Evolutionary conservation across 1,140 invertebrate genomes (phyloP), one percentile per base, ranked within the genome.

Genomic region (Pachypsylla venusta): DNA sequence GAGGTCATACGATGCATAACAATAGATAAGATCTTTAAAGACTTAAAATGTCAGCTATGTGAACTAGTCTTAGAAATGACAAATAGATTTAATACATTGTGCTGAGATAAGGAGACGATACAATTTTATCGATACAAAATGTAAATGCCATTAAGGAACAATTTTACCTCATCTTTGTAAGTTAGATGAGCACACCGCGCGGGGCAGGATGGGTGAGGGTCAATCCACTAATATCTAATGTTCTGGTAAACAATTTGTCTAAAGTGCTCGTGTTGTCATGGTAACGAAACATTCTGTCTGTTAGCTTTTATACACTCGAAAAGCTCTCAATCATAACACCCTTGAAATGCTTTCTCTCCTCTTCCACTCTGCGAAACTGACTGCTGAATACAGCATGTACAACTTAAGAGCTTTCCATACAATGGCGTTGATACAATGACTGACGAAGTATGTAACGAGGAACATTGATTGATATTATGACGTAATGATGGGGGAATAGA

Each of bases 191-290:
- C 22, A 4, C 16, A 48, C n/a, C 7, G 42, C n/a, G 16, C 4
- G 42, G 42, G 42, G 42, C 42, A 48, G 42, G 42, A 22, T n/a
- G 16, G n/a, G 22, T 48, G n/a, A 48, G 22, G 16, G 42, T 48
- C 16, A 5, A 4, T 48, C 42, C 42, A 48, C 42, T 48, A 48
- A 48, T 48, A 22, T 48, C 42, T 48, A 48, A 48, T 48, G 42
- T 48, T 48, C 42, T n/a, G 42, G 42, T 48, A 48, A 48, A 48
- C 42, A 48, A 48, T 48, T 48, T 48, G 42, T 48, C 42, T n/a
- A 48, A 48, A 19, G 22, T 19, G n/a, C n/a, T n/a, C 16, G 42
- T 22, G 42, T 48, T 19, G 4, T 22, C 42, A 48, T 48, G 42
- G 42, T 48, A 10, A 48, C 42, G n/a, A 19, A n/a, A 19, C 42